phyloP scores from a whole-genome alignment of 2,113 vertebrate species.

The Oreochromis niloticus region DNA sequence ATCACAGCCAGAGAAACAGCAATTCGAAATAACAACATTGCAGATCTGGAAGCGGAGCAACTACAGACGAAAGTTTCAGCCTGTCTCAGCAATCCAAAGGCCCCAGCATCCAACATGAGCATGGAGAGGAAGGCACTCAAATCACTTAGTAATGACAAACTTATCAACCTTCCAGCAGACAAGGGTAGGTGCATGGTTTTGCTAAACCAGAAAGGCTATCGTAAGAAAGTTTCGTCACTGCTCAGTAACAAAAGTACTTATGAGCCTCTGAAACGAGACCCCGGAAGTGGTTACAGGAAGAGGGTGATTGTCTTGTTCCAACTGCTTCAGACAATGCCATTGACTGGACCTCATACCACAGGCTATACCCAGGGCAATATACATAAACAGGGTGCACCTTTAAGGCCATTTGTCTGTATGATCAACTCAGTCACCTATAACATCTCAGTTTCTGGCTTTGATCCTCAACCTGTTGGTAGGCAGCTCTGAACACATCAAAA shows the following conservation, averaged over 20 bases:
- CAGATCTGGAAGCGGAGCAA: neutral
- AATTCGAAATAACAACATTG: neutral
- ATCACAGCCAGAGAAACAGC: neutral
- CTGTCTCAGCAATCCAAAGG: neutral
- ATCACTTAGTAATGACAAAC: neutral
- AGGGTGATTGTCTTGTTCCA: neutral
- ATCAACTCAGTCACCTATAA: neutral
- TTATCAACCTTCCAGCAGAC: neutral
- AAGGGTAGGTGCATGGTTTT: neutral
- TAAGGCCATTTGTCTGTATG: neutral
- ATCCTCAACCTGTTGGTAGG: neutral
- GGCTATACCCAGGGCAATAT: neutral
- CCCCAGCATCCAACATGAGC: neutral
- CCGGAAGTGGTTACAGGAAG: neutral
- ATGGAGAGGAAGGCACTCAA: neutral
- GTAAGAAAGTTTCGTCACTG: accelerated
- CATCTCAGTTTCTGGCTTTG: neutral
- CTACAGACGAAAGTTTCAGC: neutral
- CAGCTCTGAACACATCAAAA: neutral
- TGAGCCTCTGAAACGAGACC: neutral
- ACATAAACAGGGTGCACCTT: neutral
- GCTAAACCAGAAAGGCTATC: neutral
- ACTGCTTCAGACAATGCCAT: neutral
- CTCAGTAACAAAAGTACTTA: neutral
- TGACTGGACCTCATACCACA: neutral